phyloP scores from a whole-genome alignment of 2,113 vertebrate species.

The Vulpes ferrilata region DNA sequence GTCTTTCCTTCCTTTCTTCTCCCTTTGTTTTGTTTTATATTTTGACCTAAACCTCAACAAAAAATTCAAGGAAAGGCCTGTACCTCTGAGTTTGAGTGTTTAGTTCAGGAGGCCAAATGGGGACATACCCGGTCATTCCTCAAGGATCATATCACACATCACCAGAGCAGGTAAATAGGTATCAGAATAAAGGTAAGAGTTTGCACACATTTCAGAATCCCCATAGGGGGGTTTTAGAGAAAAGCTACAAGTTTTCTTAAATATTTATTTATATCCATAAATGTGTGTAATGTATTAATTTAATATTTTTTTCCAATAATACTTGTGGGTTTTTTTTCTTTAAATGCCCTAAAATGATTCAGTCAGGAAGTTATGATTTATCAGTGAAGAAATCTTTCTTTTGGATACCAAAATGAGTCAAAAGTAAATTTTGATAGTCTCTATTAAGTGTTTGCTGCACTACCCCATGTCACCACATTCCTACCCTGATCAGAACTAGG shows the following conservation, averaged over 20 bases:
- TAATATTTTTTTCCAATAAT: neutral
- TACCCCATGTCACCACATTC: neutral
- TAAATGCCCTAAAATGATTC: neutral
- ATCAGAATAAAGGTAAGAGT: neutral
- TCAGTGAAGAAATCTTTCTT: neutral
- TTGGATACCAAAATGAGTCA: neutral
- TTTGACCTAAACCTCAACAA: neutral
- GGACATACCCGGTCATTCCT: neutral
- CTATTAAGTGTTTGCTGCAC: neutral
- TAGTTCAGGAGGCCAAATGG: neutral
- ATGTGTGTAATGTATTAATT: neutral
- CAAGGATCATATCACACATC: rapidly evolving
- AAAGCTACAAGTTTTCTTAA: neutral
- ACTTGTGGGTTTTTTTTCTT: neutral
- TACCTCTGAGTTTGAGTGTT: neutral
- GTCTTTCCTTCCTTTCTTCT: neutral
- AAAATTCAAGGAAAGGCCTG: neutral
- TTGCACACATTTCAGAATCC: neutral
- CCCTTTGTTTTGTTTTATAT: neutral
- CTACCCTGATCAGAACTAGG: neutral
- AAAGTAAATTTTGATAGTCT: neutral
- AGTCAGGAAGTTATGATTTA: neutral
- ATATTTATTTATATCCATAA: neutral
- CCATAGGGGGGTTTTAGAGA: neutral
- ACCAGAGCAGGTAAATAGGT: neutral